Evolutionary conservation across 2,797 vertebrate species (phyloP).

Genomic region (Platalea minor): DNA sequence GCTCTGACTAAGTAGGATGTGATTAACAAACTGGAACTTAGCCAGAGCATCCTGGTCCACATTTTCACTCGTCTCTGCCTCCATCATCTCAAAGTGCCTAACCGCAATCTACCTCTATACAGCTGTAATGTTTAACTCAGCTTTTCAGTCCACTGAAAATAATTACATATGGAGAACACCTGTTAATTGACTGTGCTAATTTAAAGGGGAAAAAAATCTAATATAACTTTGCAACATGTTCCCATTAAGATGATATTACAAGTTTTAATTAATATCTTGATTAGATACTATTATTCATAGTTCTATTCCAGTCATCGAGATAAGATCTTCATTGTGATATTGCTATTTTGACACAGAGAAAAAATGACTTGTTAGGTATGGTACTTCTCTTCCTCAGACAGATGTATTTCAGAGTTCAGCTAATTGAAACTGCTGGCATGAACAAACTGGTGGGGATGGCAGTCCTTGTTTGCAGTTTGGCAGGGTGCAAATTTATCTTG

Average conservation of each 20-base stretch:
- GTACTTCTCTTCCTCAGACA: not conserved
- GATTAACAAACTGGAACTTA: slow-evolving; percentile 19
- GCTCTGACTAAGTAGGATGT: not conserved
- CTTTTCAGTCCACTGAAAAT: slow-evolving; percentile 36
- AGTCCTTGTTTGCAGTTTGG: slow-evolving; percentile 18
- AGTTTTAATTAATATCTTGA: slow-evolving; percentile 73
- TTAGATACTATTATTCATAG: slow-evolving; percentile 58
- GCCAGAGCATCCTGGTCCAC: not conserved
- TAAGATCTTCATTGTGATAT: not conserved
- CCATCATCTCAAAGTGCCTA: not conserved
- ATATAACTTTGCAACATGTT: slow-evolving; percentile 51
- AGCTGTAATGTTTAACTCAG: not conserved
- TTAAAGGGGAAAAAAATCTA: slow-evolving; percentile 34
- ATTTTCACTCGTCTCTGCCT: slow-evolving; percentile 7
- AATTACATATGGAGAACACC: slow-evolving; percentile 56
- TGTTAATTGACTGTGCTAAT: slow-evolving; percentile 60
- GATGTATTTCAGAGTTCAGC: not conserved
- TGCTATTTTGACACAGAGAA: not conserved
- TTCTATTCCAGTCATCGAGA: not conserved
- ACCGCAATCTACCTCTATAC: not conserved
- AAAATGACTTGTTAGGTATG: not conserved
- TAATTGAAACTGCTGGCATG: not conserved
- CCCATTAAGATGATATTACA: slow-evolving; percentile 61
- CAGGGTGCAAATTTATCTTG: slow-evolving; percentile 21
- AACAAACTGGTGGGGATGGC: not conserved